These are phyloP conservation scores for Drosophila sp. DNA, from an alignment of 1,140 invertebrate genomes.

Conservation along the genomic window DNA sequence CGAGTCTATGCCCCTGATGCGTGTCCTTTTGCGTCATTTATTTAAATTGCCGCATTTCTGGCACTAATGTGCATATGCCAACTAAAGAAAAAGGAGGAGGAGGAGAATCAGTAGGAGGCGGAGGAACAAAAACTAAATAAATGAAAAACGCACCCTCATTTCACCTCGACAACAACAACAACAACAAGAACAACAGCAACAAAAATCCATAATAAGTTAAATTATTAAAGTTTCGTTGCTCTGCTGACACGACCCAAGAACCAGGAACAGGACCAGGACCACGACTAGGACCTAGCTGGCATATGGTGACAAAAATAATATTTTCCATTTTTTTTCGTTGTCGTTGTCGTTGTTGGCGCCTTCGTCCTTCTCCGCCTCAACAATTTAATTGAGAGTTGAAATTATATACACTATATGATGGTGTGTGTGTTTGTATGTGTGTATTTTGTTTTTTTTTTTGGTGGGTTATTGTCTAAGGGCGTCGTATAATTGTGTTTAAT, in stretches of 20 bases:
- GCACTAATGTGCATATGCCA: constrained; percentile 74
- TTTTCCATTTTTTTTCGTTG: constrained; percentile 36
- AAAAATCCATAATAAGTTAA: constrained; percentile 80
- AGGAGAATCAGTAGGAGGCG: constrained; percentile 48
- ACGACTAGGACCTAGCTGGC: constrained; percentile 38
- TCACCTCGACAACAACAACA: constrained; percentile 47
- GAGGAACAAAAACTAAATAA: constrained; percentile 12
- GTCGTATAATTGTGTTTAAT: constrained; percentile 46
- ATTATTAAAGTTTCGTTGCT: constrained; percentile 73
- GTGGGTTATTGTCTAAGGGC: constrained; percentile 15
- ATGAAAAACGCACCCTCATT: constrained; percentile 62
- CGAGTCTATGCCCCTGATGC: constrained; percentile 41
- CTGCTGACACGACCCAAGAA: constrained; percentile 42
- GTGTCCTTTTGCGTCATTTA: constrained; percentile 77
- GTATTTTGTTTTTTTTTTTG: neutral
- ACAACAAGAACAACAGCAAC: constrained; percentile 53
- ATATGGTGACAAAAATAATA: constrained; percentile 75
- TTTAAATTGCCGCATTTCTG: constrained; percentile 79
- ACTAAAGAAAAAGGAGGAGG: constrained; percentile 10
- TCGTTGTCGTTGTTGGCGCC: constrained; percentile 54
- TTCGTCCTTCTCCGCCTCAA: constrained; percentile 57
- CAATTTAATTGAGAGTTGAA: constrained; percentile 80
- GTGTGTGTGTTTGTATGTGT: constrained; percentile 15
- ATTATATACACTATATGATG: constrained; percentile 47
- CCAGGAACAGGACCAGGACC: constrained; percentile 15